Conservation (phyloP, 2,888 invertebrate genomes). For the Hirtodrosophila alboralis region DNA sequence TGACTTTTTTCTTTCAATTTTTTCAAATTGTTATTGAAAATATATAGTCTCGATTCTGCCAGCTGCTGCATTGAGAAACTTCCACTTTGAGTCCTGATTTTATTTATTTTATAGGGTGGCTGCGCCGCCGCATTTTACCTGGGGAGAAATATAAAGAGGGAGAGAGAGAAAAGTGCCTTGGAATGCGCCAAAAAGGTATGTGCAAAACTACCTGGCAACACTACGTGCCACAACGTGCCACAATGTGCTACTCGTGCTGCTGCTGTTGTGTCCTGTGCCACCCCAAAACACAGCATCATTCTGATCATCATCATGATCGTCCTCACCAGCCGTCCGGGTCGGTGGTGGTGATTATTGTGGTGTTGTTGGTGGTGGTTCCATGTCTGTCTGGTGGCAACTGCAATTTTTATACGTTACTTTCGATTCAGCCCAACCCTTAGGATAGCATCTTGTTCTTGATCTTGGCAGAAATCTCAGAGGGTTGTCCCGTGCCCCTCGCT, state of each 20-base stretch:
- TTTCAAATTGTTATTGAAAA: constrained; percentile 36
- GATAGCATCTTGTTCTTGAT: constrained; percentile 50
- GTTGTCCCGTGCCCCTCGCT: constrained; percentile 47
- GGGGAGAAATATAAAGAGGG: too few species aligned
- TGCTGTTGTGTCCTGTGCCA: constrained; percentile 61
- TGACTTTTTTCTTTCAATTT: too few species aligned
- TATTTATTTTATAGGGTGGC: constrained; percentile 49
- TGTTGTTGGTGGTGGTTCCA: constrained; percentile 33
- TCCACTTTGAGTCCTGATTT: constrained; percentile 18
- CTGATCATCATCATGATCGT: too few species aligned
- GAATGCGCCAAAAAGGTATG: constrained; percentile 77
- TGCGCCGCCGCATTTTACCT: constrained; percentile 77
- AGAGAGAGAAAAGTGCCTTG: constrained; percentile 55
- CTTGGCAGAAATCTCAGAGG: constrained; percentile 59
- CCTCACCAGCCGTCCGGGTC: constrained; percentile 43
- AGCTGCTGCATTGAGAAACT: constrained; percentile 48
- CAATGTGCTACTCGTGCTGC: constrained; percentile 10
- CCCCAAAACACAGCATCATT: constrained; percentile 65
- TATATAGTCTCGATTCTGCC: constrained; percentile 34
- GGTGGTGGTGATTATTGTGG: constrained; percentile 43
- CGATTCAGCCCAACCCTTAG: constrained; percentile 47
- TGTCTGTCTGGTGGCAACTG: too few species aligned
- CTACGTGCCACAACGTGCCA: constrained; percentile 24
- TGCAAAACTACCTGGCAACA: constrained; percentile 80
- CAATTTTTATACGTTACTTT: constrained; percentile 66